Evolutionary conservation across 2,113 vertebrate species (phyloP).

Genomic region (Ailuropoda melanoleuca): DNA sequence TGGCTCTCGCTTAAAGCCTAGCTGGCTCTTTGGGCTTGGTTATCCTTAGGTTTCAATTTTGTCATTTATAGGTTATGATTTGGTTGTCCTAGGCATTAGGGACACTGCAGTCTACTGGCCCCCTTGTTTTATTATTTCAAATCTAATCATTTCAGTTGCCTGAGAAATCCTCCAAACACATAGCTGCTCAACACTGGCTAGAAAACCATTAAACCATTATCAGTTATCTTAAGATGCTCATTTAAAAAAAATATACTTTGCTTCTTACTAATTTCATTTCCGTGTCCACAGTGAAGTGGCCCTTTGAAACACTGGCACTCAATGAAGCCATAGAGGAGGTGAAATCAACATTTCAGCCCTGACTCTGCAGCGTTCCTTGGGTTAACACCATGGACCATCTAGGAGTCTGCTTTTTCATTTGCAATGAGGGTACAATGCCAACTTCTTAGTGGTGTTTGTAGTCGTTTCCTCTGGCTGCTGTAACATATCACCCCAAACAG

Average conservation of each 20-base stretch:
- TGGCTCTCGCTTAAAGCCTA: background rate
- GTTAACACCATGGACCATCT: background rate
- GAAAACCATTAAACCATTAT: background rate
- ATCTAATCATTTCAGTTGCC: background rate
- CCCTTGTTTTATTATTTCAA: background rate
- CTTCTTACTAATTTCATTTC: background rate
- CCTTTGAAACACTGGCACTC: background rate
- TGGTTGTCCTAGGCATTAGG: background rate
- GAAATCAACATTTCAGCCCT: background rate
- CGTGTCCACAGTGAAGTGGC: background rate
- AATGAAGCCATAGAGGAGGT: background rate
- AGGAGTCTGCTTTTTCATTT: background rate
- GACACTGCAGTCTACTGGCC: background rate
- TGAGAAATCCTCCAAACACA: background rate
- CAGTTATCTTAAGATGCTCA: background rate
- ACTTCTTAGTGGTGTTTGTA: background rate
- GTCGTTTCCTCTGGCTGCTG: background rate
- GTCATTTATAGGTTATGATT: background rate
- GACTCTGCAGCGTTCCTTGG: background rate
- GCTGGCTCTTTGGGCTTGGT: background rate
- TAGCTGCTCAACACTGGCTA: background rate
- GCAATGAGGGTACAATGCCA: background rate
- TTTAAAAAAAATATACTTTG: background rate
- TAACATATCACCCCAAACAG: background rate
- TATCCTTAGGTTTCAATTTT: background rate